Evolutionary conservation across 2,113 vertebrate species (phyloP).

Genomic region (Apeltes quadracus): DNA sequence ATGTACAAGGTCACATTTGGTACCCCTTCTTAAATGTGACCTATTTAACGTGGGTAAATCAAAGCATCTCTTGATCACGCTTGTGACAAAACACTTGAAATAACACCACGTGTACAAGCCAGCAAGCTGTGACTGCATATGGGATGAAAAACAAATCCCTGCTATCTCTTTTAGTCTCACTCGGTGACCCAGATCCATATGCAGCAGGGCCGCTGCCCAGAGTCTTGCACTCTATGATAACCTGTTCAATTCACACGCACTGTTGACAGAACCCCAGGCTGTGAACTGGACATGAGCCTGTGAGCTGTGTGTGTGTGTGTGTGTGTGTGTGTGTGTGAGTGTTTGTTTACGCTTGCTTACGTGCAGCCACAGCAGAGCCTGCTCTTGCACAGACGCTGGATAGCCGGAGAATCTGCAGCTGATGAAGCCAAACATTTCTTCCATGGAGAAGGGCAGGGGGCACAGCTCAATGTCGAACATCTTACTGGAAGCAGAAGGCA

Average conservation of each 20-base stretch:
- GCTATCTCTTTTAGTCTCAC: conserved; percentile 45
- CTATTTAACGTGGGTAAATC: conserved; percentile 38
- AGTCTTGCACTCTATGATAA: conserved; percentile 64
- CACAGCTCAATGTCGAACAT: conserved; percentile 99
- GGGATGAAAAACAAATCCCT: conserved; percentile 57
- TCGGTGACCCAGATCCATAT: conserved; percentile 80
- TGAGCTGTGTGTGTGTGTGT: conserved; percentile 11
- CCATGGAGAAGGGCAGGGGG: conserved; percentile 98
- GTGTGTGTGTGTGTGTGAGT: conserved; percentile 47
- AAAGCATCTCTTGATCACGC: conserved; percentile 56
- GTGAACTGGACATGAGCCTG: conserved; percentile 27
- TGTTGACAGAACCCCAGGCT: conserved; percentile 62
- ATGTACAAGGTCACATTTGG: neutral
- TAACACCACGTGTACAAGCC: conserved; percentile 53
- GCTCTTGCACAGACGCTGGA: conserved; percentile 96
- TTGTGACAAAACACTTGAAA: conserved; percentile 64
- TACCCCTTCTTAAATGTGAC: conserved; percentile 32
- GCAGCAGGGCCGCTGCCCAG: conserved; percentile 69
- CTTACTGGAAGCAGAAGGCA: conserved; percentile 84
- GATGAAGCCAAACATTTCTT: conserved; percentile 99
- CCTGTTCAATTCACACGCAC: conserved; percentile 76
- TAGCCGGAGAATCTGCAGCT: conserved; percentile 98
- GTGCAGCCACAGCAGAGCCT: conserved; percentile 97
- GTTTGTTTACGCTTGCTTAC: conserved; percentile 79
- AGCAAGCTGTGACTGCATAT: conserved; percentile 63